Conservation (phyloP, 2,888 invertebrate genomes). For the Drosophila cyrtoloma region DNA sequence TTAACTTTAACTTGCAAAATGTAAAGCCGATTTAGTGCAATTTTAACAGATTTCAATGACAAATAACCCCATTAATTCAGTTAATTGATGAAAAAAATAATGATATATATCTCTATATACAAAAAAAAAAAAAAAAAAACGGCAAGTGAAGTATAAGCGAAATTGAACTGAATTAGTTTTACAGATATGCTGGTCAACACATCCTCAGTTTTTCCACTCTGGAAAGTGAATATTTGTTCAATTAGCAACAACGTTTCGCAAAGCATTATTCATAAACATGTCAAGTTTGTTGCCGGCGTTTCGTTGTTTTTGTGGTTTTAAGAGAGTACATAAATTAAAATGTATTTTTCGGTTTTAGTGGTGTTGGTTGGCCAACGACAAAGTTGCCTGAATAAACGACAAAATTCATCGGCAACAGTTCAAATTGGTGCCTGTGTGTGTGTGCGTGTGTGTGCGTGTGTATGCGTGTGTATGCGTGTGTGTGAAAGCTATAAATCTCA, state of each 20-base stretch:
- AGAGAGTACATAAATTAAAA: slow-evolving; percentile 44
- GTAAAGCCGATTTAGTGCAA: background rate
- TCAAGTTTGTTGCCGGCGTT: slow-evolving; percentile 43
- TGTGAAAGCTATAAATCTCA: slow-evolving; percentile 64
- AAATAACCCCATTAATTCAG: background rate
- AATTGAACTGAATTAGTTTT: background rate
- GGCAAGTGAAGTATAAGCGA: background rate
- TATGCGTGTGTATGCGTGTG: slow-evolving; percentile 5
- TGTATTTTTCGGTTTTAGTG: slow-evolving; percentile 27
- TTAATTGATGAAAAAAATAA: background rate
- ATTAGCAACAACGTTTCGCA: slow-evolving; percentile 12
- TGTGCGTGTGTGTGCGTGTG: background rate
- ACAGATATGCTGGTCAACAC: background rate
- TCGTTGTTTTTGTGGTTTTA: slow-evolving; percentile 26
- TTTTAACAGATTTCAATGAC: background rate
- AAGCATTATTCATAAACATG: slow-evolving; percentile 11
- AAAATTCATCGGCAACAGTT: slow-evolving; percentile 37
- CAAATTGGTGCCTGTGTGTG: background rate
- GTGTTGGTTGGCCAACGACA: slow-evolving; percentile 42
- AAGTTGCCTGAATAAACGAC: slow-evolving; percentile 57
- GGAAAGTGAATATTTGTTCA: slow-evolving; percentile 10
- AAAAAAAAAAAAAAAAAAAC: background rate
- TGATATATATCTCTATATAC: background rate
- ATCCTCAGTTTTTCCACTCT: background rate
- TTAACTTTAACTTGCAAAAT: background rate